Conservation (phyloP, 1,140 invertebrate species). For the Spodoptera frugiperda region DNA sequence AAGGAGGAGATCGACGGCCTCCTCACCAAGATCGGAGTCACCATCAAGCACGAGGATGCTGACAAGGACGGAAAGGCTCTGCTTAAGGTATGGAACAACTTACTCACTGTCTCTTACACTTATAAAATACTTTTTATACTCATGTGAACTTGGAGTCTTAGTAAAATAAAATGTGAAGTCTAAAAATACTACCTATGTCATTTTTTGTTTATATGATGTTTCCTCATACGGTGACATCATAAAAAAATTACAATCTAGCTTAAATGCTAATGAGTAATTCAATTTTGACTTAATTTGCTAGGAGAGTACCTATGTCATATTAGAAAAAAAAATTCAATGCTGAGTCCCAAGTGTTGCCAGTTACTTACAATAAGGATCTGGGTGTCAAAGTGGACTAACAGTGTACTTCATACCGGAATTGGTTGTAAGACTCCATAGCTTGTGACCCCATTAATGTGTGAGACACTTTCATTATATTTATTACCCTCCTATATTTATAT, state of each 20-base stretch:
- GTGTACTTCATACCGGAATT: constrained; percentile 68
- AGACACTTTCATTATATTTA: constrained; percentile 51
- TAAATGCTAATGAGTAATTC: too few relatives aligned
- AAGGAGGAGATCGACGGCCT: constrained; percentile 97
- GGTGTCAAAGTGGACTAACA: constrained; percentile 74
- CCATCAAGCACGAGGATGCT: constrained; percentile 97
- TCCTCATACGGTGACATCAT: too few relatives aligned
- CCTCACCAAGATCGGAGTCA: constrained; percentile 96
- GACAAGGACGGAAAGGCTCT: constrained; percentile 98
- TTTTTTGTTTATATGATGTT: too few relatives aligned
- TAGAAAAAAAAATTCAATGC: too few relatives aligned
- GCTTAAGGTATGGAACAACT: constrained; percentile 89
- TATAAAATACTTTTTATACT: too few relatives aligned
- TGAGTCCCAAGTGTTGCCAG: constrained; percentile 71
- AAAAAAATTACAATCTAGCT: too few relatives aligned
- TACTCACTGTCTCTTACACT: too few relatives aligned
- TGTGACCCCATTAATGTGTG: constrained; percentile 67
- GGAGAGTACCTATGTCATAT: too few relatives aligned
- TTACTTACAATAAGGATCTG: constrained; percentile 62
- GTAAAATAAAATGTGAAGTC: too few relatives aligned
- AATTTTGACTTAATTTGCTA: not conserved
- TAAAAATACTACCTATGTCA: too few relatives aligned
- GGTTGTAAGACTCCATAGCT: constrained; percentile 58
- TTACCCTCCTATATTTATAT: too few relatives aligned
- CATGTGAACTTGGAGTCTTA: too few relatives aligned